Evolutionary conservation across 2,113 vertebrate genomes (phyloP).

Genomic region (Amphiprion ocellaris): DNA sequence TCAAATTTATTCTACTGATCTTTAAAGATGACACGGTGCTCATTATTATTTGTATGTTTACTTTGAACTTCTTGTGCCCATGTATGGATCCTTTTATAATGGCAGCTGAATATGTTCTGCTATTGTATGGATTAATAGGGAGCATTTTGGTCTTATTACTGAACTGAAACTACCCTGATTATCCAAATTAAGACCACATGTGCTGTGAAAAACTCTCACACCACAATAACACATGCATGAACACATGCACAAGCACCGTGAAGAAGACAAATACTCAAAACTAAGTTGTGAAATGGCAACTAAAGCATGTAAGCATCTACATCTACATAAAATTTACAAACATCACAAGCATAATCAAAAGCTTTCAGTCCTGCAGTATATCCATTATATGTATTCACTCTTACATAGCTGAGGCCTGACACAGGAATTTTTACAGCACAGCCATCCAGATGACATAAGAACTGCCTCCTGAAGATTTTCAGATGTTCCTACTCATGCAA

Average conservation of each 20-base stretch:
- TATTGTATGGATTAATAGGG: neutral
- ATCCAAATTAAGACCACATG: too few species aligned
- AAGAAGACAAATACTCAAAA: too few species aligned
- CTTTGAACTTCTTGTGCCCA: neutral
- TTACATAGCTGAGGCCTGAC: too few species aligned
- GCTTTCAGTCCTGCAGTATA: neutral
- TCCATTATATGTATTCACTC: too few species aligned
- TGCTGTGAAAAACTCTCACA: too few species aligned
- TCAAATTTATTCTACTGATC: neutral
- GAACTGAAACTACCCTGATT: neutral
- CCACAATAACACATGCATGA: too few species aligned
- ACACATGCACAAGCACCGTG: too few species aligned
- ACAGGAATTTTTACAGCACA: neutral
- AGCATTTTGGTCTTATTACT: neutral
- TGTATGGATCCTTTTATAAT: neutral
- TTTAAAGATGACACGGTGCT: neutral
- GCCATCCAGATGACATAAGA: slow-evolving; percentile 2
- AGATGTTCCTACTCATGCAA: slow-evolving; percentile 1
- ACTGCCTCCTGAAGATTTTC: slow-evolving; percentile 8
- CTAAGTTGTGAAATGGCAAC: too few species aligned
- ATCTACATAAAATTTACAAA: too few species aligned
- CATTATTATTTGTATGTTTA: neutral
- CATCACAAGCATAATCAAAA: neutral
- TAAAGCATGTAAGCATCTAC: too few species aligned
- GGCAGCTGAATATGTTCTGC: neutral